Evolutionary conservation across 1,140 invertebrate species (phyloP).

Genomic region (Centruroides vittatus): DNA sequence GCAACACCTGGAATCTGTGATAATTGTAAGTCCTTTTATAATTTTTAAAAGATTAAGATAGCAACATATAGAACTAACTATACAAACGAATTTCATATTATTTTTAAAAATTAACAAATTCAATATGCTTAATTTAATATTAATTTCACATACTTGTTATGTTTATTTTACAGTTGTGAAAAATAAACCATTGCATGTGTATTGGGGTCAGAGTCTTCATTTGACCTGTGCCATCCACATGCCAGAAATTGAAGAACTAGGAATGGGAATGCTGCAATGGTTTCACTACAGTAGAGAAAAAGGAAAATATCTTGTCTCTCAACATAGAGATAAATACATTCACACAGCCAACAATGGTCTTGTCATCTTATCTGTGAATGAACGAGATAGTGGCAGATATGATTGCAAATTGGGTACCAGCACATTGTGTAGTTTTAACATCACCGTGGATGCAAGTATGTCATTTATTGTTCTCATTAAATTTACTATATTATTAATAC

Average conservation of each 20-base stretch:
- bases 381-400: slow-evolving; percentile 74
- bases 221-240: slow-evolving; percentile 84
- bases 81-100: too few relatives aligned
- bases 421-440: slow-evolving; percentile 75
- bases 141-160: too few relatives aligned
- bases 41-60: too few relatives aligned
- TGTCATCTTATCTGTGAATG: slow-evolving; percentile 73
- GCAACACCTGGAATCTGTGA: slow-evolving; percentile 73
- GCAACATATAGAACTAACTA: too few relatives aligned
- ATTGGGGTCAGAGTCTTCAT: slow-evolving; percentile 84
- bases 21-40: slow-evolving; percentile 40
- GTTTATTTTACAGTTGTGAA: slow-evolving; percentile 33
- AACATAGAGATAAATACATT: slow-evolving; percentile 73
- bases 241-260: slow-evolving; percentile 33
- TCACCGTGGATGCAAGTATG: slow-evolving; percentile 63
- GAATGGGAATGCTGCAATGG: slow-evolving; percentile 11
- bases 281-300: slow-evolving; percentile 80
- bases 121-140: background rate
- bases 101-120: too few relatives aligned
- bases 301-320: slow-evolving; percentile 32
- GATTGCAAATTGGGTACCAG: slow-evolving; percentile 70
- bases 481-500: too few relatives aligned
- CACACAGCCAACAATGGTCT: slow-evolving; percentile 80
- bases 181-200: slow-evolving; percentile 65
- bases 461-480: too few relatives aligned